Percentiles rank a stretch among this genome's conserved stretches.
Conservation (phyloP, 2,113 vertebrate species). For the Panthera leo region DNA sequence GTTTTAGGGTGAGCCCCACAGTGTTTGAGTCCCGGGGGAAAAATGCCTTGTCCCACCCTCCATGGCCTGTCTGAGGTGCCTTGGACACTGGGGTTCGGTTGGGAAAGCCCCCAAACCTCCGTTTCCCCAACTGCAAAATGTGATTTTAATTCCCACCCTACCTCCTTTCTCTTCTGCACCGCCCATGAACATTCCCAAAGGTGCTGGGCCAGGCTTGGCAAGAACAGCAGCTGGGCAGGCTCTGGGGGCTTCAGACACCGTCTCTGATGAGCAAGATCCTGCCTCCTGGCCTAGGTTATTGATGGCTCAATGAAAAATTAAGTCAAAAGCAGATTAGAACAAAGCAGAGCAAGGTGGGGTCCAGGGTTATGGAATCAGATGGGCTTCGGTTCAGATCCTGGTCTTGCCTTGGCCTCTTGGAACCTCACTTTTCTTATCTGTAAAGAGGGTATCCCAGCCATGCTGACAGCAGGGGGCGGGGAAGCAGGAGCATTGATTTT, state of each 20-base stretch:
- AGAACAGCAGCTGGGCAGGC: neutral
- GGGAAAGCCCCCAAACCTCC: neutral
- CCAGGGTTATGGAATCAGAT: neutral
- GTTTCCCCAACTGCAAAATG: neutral
- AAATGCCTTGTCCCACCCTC: neutral
- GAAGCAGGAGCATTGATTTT: accelerated
- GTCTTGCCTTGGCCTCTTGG: neutral
- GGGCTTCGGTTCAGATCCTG: neutral
- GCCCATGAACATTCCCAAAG: neutral
- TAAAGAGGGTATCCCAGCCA: no score
- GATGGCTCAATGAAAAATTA: neutral
- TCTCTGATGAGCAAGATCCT: neutral
- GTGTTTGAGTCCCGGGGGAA: accelerated
- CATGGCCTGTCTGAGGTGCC: neutral
- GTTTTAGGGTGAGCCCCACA: neutral
- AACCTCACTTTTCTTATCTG: neutral
- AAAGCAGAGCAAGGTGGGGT: neutral
- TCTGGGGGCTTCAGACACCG: accelerated
- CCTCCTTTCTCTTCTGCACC: accelerated
- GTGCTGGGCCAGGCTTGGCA: neutral
- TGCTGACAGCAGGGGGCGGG: neutral
- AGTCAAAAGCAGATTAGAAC: neutral
- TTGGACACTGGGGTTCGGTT: neutral
- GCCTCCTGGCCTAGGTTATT: accelerated
- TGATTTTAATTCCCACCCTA: neutral